A percentile compares a stretch with the other conserved stretches of the same genome.
These are phyloP conservation scores for Hyles euphorbiae DNA, from an alignment of 1,140 invertebrate species.

Conservation along the genomic window DNA sequence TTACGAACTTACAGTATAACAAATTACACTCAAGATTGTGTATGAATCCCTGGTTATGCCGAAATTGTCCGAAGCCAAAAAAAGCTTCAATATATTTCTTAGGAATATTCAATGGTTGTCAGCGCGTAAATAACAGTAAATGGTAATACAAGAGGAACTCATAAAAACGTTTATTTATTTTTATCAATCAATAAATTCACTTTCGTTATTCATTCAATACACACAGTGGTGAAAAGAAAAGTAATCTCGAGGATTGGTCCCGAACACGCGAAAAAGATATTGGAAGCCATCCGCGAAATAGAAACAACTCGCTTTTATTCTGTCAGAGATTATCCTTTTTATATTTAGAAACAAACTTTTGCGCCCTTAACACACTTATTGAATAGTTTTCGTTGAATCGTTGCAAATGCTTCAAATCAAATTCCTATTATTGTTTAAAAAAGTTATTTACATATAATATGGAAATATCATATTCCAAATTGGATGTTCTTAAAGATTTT, in stretches of 20 bases:
- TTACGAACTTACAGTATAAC: no score
- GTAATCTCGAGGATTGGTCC: constrained; percentile 41
- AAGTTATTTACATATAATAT: no score
- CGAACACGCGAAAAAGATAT: constrained; percentile 49
- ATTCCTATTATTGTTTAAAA: no score
- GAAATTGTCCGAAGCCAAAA: no score
- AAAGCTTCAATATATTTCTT: no score
- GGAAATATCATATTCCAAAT: no score
- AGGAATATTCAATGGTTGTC: constrained; percentile 13
- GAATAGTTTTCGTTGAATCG: neutral
- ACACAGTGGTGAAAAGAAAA: constrained; percentile 34
- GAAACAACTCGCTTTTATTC: constrained; percentile 36
- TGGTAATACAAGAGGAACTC: constrained; percentile 15
- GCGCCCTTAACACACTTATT: constrained; percentile 6
- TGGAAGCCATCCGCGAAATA: constrained; percentile 42
- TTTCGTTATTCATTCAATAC: constrained; percentile 42
- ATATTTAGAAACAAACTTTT: constrained; percentile 36
- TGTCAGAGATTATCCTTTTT: constrained; percentile 41
- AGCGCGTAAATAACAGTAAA: constrained; percentile 4
- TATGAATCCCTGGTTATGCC: no score
- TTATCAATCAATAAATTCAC: constrained; percentile 38
- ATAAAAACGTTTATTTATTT: constrained; percentile 37
- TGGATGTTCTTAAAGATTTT: no score
- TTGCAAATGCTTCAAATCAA: no score
- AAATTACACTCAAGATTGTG: no score